Evolutionary conservation across 2,888 invertebrate species (phyloP), one percentile per base, ranked within the genome.

Genomic region (Drosophila emarginata): DNA sequence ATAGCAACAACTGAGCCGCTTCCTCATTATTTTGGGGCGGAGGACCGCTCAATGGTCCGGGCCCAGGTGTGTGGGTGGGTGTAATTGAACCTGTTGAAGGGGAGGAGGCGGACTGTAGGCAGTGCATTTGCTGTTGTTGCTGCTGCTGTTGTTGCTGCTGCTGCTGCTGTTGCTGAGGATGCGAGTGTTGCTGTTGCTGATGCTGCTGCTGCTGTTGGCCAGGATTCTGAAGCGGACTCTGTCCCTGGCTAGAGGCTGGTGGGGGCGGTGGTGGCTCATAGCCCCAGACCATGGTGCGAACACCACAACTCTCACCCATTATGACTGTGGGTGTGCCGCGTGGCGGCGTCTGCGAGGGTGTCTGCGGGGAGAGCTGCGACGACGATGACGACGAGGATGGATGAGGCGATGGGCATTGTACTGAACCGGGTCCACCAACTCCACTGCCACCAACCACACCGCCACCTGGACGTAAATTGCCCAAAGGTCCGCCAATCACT

Each of bases 231-330:
- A 18, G 28, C 6, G 45, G 26, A 3, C 60, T 50, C 26, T 83
- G 79, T 1, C 76, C 78, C 61, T 79, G 62, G 5, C 72, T 64
- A 5, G 40, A 28, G 18, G 83, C 72, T 4, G 77, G 52, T 0
- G 89, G 52, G 0, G 89, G 89, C 40, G 94, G 94, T 58, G 94
- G 93, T 18, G 94, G 92, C 69, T 92, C 92, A 64, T 92, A 92
- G 61, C 94, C 94, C 94, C 94, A 94, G 71, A 94, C 94, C 94
- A 94, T 94, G 23, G 94, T 94, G 54, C 95, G 93, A 0, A 97
- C 97, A 50, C 97, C 96, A 62, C 97, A 97, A 40, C 97, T 96
- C 91, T 97, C 97, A 57, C 97, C 97, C 97, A 97, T 97, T 79
- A 97, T 96, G 74, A 97, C 97, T 56, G 97, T 96, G 32, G 97